These are phyloP conservation scores for Macquaria australasica DNA, from an alignment of 2,113 vertebrate species.

Conservation along the genomic window DNA sequence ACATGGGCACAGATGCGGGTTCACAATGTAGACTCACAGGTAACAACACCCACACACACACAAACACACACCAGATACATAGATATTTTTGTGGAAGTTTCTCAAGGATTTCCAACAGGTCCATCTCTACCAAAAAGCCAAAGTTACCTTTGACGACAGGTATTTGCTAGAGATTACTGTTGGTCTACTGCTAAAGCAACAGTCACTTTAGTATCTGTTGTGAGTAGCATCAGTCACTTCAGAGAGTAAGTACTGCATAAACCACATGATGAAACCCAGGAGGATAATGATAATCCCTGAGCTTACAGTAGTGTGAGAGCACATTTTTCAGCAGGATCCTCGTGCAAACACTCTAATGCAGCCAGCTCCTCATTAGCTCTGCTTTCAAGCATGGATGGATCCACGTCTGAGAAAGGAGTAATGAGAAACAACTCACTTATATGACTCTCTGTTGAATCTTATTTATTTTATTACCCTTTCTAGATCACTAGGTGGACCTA, in stretches of 20 bases:
- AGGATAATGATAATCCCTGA: constrained; percentile 71
- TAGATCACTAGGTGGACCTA: constrained; percentile 10
- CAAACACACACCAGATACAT: not conserved
- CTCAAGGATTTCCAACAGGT: not conserved
- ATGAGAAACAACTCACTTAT: constrained; percentile 28
- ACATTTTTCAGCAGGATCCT: constrained; percentile 59
- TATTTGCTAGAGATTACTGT: constrained; percentile 7
- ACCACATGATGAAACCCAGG: constrained; percentile 64
- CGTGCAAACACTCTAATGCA: constrained; percentile 63
- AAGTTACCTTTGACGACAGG: constrained; percentile 1
- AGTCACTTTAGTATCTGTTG: constrained; percentile 33
- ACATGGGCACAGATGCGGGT: not conserved
- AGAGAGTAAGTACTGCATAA: constrained; percentile 42
- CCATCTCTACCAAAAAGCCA: not conserved
- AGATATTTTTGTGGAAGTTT: constrained; percentile 2
- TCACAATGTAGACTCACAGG: constrained; percentile 18
- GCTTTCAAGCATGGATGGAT: constrained; percentile 50
- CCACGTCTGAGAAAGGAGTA: not conserved
- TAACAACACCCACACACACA: not conserved
- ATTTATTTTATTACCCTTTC: constrained; percentile 33
- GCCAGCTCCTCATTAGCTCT: constrained; percentile 62
- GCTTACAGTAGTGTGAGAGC: constrained; percentile 60
- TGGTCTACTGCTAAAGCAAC: not conserved
- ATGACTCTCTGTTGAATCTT: constrained; percentile 16
- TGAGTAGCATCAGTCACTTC: constrained; percentile 52